Conservation (phyloP, 2,797 vertebrate species). For the Myiothlypis chrysogaster region DNA sequence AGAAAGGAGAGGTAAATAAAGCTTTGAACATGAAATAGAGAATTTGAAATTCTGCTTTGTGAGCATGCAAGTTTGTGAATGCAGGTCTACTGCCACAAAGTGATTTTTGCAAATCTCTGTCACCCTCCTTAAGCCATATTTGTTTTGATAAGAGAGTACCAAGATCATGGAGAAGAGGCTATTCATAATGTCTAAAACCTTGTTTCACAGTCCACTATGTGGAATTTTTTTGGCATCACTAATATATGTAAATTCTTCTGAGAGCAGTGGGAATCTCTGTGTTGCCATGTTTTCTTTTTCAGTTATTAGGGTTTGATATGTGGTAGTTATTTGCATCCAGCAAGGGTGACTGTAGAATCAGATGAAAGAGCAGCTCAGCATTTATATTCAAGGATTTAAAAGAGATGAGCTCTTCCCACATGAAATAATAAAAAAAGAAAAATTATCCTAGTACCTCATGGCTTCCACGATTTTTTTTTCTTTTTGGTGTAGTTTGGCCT, state of each 20-base stretch:
- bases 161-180: slow-evolving; percentile 17
- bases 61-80: background rate
- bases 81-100: background rate
- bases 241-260: slow-evolving; percentile 16
- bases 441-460: slow-evolving; percentile 23
- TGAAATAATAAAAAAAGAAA: slow-evolving; percentile 34
- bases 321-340: slow-evolving; percentile 7
- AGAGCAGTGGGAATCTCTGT: background rate
- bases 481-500: background rate
- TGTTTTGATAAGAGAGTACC: background rate
- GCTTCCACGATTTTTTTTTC: background rate
- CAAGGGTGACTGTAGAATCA: slow-evolving; percentile 17
- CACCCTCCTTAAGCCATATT: slow-evolving; percentile 30
- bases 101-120: background rate
- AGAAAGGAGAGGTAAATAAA: background rate
- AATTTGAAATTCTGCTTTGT: background rate
- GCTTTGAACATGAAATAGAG: background rate
- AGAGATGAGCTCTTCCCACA: background rate
- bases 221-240: slow-evolving; percentile 5
- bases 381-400: slow-evolving; percentile 38
- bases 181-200: background rate
- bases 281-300: slow-evolving; percentile 23
- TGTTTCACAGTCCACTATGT: slow-evolving; percentile 4
- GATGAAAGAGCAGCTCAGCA: slow-evolving; percentile 30
- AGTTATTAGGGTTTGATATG: background rate